A percentile compares a stretch with the other conserved stretches of the same genome.
Conservation (phyloP, 2,113 vertebrate species). For the Tympanuchus pallidicinctus region DNA sequence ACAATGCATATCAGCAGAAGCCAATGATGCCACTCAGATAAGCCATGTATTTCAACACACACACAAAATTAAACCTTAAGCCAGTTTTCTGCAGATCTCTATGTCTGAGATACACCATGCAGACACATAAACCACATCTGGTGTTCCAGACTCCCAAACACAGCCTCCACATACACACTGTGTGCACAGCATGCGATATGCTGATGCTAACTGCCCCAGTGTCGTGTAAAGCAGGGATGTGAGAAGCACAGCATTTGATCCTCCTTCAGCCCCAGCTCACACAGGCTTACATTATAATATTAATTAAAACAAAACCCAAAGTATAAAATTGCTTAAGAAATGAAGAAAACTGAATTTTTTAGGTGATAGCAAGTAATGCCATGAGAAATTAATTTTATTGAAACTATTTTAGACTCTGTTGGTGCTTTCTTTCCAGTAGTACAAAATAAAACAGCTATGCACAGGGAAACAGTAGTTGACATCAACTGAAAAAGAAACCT, state of each 20-base stretch:
- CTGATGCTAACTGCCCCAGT: not conserved
- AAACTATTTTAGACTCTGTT: not conserved
- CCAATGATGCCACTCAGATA: not conserved
- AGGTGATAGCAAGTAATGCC: not conserved
- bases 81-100: not conserved
- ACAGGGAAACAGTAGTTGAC: not conserved
- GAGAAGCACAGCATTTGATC: not conserved
- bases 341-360: not conserved
- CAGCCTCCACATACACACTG: fast-evolving
- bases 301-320: not conserved
- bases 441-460: not conserved
- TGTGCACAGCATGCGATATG: fast-evolving
- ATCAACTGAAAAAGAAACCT: not conserved
- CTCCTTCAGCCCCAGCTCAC: not conserved
- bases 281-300: not conserved
- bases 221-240: not conserved
- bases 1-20: not conserved
- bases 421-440: not conserved
- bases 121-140: fast-evolving
- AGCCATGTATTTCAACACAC: not conserved
- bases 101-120: fast-evolving
- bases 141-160: not conserved
- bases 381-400: not conserved
- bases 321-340: not conserved
- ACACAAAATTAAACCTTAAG: not conserved